phyloP scores from a whole-genome alignment of 2,888 invertebrate species.

The Ephialtes manifestator region DNA sequence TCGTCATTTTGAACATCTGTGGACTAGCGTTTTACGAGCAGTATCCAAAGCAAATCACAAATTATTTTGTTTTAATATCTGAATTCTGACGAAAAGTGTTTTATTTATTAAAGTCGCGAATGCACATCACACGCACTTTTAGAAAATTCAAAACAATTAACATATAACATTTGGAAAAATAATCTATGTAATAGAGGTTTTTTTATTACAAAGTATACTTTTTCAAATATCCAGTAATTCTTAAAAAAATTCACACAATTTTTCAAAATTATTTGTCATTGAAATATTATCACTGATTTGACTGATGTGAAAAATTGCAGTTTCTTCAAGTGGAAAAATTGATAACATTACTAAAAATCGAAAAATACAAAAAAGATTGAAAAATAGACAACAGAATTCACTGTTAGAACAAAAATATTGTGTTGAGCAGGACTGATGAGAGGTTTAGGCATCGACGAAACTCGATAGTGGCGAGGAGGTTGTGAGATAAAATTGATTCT shows the following conservation, averaged over 20 bases:
- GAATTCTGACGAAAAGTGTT: background rate
- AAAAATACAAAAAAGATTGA: background rate
- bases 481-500: constrained; percentile 41
- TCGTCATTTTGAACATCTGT: background rate
- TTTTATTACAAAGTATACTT: no score
- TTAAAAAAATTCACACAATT: no score
- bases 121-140: background rate
- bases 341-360: background rate
- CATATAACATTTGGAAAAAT: background rate
- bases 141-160: background rate
- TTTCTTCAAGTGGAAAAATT: no score
- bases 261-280: no score
- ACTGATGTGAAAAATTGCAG: no score
- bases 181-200: no score
- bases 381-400: background rate
- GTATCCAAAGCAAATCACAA: background rate
- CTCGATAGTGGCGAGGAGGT: constrained; percentile 34
- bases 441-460: constrained; percentile 2
- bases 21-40: background rate
- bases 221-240: no score
- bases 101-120: background rate
- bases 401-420: constrained; percentile 6
- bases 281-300: no score
- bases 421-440: background rate
- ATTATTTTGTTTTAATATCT: background rate